Percentiles rank a stretch among this genome's conserved stretches.
Conservation (phyloP, 2,113 vertebrate genomes). For the Corynorhinus townsendii region DNA sequence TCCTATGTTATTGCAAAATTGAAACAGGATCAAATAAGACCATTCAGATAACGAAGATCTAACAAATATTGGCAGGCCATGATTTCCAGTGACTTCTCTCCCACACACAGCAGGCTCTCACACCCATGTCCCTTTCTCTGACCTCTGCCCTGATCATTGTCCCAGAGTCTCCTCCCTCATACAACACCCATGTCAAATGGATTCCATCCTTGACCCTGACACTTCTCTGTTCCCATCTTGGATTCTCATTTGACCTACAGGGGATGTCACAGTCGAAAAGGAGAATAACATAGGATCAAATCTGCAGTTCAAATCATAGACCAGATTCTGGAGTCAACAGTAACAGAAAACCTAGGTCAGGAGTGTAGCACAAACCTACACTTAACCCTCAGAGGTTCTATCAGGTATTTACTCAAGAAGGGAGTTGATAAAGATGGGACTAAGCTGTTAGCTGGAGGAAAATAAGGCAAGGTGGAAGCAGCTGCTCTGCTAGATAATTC, state of each 20-base stretch:
- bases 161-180: not conserved
- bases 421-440: not conserved
- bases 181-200: not conserved
- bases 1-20: not conserved
- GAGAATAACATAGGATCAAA: not conserved
- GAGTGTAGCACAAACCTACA: not conserved
- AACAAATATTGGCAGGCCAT: not conserved
- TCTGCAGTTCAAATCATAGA: not conserved
- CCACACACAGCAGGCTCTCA: not conserved
- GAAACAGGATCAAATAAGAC: not conserved
- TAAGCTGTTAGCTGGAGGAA: not conserved
- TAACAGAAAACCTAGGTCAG: not conserved
- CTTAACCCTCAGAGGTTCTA: not conserved
- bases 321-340: not conserved
- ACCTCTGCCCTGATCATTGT: not conserved
- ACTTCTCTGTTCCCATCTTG: not conserved
- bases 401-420: not conserved
- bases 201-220: not conserved
- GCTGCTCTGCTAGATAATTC: not conserved
- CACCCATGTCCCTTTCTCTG: not conserved
- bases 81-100: not conserved
- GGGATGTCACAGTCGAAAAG: not conserved
- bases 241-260: not conserved
- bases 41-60: not conserved
- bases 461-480: not conserved